These are phyloP conservation scores for Etheostoma nigrum DNA, from an alignment of 2,797 vertebrate species.

Conservation along the genomic window DNA sequence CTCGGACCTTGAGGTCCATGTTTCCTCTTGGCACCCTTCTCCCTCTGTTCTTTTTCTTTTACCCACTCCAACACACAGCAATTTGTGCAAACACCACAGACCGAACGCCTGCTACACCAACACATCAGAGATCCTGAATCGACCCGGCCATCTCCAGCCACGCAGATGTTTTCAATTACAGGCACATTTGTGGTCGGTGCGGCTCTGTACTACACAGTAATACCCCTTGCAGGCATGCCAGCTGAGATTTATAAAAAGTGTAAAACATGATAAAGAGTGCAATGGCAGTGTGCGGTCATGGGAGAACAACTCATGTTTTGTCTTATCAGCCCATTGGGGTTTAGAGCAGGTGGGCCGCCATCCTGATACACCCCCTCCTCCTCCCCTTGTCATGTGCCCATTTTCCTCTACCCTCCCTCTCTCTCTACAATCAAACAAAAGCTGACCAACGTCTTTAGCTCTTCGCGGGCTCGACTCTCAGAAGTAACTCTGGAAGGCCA, in stretches of 20 bases:
- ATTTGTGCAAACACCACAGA: conserved; percentile 26
- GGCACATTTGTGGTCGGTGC: conserved; percentile 63
- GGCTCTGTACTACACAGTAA: conserved; percentile 51
- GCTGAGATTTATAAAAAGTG: conserved; percentile 65
- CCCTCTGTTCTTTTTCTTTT: conserved; percentile 17
- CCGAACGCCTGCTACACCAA: neutral
- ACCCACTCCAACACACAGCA: conserved; percentile 1
- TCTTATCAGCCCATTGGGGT: conserved; percentile 51
- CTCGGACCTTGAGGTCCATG: conserved; percentile 47
- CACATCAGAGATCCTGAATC: conserved; percentile 49
- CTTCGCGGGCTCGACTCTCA: conserved; percentile 48
- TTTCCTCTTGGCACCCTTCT: conserved; percentile 23
- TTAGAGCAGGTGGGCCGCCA: conserved; percentile 71
- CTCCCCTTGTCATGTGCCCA: neutral
- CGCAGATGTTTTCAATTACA: conserved; percentile 72
- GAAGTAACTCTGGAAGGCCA: conserved; percentile 58
- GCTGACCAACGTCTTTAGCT: conserved; percentile 37
- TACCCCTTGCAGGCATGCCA: conserved; percentile 54
- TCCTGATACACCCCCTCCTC: conserved; percentile 18
- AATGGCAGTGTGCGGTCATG: conserved; percentile 36
- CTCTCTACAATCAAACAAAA: conserved; percentile 41
- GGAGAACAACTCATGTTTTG: conserved; percentile 64
- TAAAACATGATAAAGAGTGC: conserved; percentile 65
- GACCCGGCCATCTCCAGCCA: conserved; percentile 43
- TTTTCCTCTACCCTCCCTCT: conserved; percentile 24